These are phyloP conservation scores for Saxicola maurus DNA, from an alignment of 2,797 vertebrate genomes.

Conservation along the genomic window DNA sequence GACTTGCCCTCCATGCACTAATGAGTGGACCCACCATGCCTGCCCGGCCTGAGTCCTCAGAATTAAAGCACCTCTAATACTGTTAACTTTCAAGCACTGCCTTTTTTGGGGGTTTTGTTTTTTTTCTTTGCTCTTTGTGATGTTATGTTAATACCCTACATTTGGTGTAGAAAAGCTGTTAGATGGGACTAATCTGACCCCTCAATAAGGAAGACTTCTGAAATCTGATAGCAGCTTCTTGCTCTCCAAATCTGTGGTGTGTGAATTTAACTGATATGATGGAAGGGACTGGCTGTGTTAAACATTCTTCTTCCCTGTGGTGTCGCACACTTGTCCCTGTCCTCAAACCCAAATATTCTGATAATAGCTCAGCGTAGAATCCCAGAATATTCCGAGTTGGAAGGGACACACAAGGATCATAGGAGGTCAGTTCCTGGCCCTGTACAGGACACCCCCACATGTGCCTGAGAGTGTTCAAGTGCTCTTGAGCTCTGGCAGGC, in stretches of 20 bases:
- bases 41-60: not conserved
- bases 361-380: not conserved
- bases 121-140: not conserved
- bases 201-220: not conserved
- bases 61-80: slow-evolving; percentile 5
- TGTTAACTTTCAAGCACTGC: not conserved
- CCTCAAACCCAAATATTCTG: not conserved
- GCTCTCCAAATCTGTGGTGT: not conserved
- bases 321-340: not conserved
- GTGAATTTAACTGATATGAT: not conserved
- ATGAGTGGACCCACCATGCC: slow-evolving; percentile 50
- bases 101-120: too few relatives aligned
- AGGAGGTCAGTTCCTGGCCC: not conserved
- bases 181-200: not conserved
- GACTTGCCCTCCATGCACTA: slow-evolving; percentile 65
- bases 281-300: not conserved
- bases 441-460: not conserved
- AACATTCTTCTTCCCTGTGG: not conserved
- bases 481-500: not conserved
- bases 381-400: not conserved
- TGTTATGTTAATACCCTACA: not conserved
- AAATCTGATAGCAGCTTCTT: not conserved
- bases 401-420: not conserved
- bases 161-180: not conserved
- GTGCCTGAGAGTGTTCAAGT: not conserved